A percentile compares a stretch with the other conserved stretches of the same genome.
These are phyloP conservation scores for Perognathus longimembris DNA, from an alignment of 2,113 vertebrate species.

Conservation along the genomic window DNA sequence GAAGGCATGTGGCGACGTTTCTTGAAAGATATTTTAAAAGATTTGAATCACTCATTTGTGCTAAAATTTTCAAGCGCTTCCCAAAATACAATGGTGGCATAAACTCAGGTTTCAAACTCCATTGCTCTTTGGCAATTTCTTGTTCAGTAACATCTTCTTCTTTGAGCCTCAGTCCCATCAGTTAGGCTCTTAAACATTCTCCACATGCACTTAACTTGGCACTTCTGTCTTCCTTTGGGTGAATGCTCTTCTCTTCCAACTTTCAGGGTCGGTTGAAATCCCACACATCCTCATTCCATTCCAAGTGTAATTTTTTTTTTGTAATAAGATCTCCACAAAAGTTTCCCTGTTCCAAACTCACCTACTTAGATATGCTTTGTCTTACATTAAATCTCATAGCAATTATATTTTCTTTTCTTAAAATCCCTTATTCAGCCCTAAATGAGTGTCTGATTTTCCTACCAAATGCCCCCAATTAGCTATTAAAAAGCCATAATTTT, in stretches of 20 bases:
- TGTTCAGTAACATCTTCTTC: not conserved
- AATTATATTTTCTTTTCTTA: constrained; percentile 33
- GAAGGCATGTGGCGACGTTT: not conserved
- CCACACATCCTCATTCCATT: not conserved
- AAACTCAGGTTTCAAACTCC: not conserved
- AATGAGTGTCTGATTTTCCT: constrained; percentile 16
- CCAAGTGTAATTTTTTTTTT: not conserved
- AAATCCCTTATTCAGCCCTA: not conserved
- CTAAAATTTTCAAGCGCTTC: not conserved
- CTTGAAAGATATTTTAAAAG: not conserved
- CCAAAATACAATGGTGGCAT: not conserved
- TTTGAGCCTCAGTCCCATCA: not conserved
- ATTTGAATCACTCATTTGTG: not conserved
- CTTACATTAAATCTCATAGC: not conserved
- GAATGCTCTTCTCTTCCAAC: not conserved
- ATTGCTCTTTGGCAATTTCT: not conserved
- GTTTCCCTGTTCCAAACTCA: not conserved
- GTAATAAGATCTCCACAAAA: not conserved
- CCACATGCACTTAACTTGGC: not conserved
- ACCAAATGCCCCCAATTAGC: not conserved
- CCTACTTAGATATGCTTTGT: not conserved
- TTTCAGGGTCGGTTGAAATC: not conserved
- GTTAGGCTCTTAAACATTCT: not conserved
- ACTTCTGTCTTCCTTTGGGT: not conserved
- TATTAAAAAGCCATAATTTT: not conserved